Evolutionary conservation across 2,888 invertebrate genomes (phyloP), one percentile per base, ranked within the genome.

Genomic region (Caenorhabditis sp.): DNA sequence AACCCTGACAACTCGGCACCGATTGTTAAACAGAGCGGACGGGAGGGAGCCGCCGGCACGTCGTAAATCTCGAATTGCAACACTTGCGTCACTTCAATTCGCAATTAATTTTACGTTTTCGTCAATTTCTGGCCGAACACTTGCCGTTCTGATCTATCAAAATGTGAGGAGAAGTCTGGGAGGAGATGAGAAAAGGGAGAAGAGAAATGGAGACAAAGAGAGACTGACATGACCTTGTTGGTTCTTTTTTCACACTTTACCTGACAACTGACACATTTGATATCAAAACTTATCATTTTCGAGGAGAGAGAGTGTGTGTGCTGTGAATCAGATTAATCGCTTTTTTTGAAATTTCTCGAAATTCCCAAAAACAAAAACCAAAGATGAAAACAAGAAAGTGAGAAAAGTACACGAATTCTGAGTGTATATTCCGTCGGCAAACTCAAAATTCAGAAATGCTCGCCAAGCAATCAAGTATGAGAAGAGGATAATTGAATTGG

Each of bases 11-110:
- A 66, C 62, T 53, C 53, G 32, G 43, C 13, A 24, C 30, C 46
- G 55, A 71, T 71, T 71, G 71, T 71, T 62, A 71, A 71, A 71
- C 55, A 55, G 22, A 30, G n/a, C 24, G 52, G 61, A 53, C 30
- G 46, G 30, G 56, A 50, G 20, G 26, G 41, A 41, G 35, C 30
- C 55, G 22, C 27, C 70, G 70, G 65, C 75, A 75, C 75, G 65
- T 75, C 75, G 75, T 75, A 75, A 75, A 75, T 75, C 75, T 75
- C 68, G 39, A 61, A 65, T 65, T 73, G 73, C 73, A 73, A 73
- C 73, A 73, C 63, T 73, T 73, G 73, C 73, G 58, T 62, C 73
- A 62, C 73, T 70, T 70, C 59, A 59, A 70, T 70, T 59, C 53
- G 70, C 59, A 70, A 70, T 59, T 70, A 70, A 70, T 70, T 70